Conservation (phyloP, 2,113 vertebrate species). For the Brachyhypopomus gauderio region DNA sequence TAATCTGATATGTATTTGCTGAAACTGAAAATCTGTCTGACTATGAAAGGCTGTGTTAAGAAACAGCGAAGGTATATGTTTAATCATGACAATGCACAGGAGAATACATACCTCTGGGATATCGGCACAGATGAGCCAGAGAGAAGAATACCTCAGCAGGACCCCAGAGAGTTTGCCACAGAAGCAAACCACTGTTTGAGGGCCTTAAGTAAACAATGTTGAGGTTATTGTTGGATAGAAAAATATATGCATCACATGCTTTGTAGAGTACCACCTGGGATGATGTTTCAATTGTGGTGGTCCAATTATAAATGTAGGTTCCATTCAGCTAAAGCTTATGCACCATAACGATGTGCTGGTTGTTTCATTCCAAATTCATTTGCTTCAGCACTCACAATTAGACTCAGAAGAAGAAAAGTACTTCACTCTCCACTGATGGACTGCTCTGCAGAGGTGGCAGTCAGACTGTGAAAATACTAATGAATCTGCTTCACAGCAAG, state of each 20-base stretch:
- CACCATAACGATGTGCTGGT: no score
- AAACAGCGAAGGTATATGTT: no score
- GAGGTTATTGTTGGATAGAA: background rate
- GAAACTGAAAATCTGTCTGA: background rate
- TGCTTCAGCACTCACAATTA: no score
- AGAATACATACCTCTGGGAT: background rate
- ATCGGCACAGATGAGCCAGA: background rate
- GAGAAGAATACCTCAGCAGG: background rate
- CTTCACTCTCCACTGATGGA: background rate
- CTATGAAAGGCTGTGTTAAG: background rate
- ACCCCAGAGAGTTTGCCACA: background rate
- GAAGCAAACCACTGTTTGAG: background rate
- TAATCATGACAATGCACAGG: background rate
- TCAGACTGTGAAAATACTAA: conserved; percentile 19
- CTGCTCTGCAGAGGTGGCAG: background rate
- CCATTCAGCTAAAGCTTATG: no score
- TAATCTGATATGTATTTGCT: no score
- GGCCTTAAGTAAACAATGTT: background rate
- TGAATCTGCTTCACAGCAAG: background rate
- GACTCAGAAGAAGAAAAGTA: no score
- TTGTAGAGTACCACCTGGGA: background rate
- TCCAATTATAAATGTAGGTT: no score
- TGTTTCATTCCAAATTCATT: no score
- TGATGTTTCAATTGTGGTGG: no score
- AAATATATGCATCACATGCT: background rate